Evolutionary conservation across 37 sponge, comb jelly and placozoan species (phyloP).

Genomic region (Aplysina aerophoba): DNA sequence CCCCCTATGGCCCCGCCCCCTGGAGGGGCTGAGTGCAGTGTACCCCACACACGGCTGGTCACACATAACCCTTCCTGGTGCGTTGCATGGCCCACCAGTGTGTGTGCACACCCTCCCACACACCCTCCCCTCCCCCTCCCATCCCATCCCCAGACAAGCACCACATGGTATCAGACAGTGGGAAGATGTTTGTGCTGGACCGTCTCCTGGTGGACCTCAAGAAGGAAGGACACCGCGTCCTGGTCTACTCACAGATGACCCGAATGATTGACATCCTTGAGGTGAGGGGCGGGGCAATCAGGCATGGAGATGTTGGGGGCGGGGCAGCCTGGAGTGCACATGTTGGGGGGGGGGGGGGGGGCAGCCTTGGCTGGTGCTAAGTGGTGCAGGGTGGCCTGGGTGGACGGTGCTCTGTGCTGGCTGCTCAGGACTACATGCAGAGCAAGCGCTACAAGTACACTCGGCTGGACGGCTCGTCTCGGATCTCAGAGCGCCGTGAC

Average conservation of each 20-base stretch:
- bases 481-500: constrained; percentile 93
- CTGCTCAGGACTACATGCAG: constrained; percentile 78
- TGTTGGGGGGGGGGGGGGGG: background rate
- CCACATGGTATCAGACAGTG: constrained; percentile 82
- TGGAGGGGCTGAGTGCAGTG: constrained; percentile 60
- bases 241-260: constrained; percentile 97
- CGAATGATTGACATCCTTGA: constrained; percentile 93
- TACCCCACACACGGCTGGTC: constrained; percentile 87
- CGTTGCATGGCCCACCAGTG: background rate
- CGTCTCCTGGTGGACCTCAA: constrained; percentile 79
- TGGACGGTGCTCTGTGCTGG: background rate
- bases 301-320: too few relatives aligned
- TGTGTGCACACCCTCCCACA: background rate
- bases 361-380: background rate
- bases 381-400: background rate
- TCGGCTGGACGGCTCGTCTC: constrained; percentile 90
- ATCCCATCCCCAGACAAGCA: constrained; percentile 74
- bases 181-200: constrained; percentile 91
- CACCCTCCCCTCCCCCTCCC: constrained; percentile 5
- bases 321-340: too few relatives aligned
- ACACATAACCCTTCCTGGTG: constrained; percentile 84
- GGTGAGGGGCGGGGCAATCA: constrained; percentile 31
- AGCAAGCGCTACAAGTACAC: constrained; percentile 85
- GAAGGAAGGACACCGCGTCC: constrained; percentile 85
- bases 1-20: background rate